These are phyloP conservation scores for Strigamia transsilvanica DNA, from an alignment of 2,888 invertebrate species.

Conservation along the genomic window DNA sequence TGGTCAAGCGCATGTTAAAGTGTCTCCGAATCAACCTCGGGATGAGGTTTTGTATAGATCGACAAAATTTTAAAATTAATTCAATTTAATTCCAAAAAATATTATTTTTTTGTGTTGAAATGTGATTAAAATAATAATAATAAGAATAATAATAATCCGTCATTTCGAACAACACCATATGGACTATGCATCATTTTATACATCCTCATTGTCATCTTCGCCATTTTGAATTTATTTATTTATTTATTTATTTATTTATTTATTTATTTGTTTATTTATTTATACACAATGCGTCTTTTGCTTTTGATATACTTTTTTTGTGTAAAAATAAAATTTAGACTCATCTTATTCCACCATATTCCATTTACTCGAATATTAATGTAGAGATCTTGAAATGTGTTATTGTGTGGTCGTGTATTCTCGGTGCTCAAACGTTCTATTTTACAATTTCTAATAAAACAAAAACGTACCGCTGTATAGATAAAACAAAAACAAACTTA, in stretches of 20 bases:
- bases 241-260: not conserved
- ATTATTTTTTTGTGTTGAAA: not conserved
- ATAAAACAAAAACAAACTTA: not conserved
- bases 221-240: not conserved
- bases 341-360: not conserved
- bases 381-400: constrained; percentile 17
- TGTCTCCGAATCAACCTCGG: constrained; percentile 9
- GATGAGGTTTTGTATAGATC: constrained; percentile 19
- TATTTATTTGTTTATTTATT: not conserved
- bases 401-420: constrained; percentile 41
- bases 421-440: constrained; percentile 45
- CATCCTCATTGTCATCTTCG: not conserved
- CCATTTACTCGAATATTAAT: constrained; percentile 38
- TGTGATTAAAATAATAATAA: not conserved
- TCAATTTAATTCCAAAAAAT: not conserved
- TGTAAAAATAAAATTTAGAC: not conserved
- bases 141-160: not conserved
- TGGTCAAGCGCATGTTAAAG: not conserved
- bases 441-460: constrained; percentile 9
- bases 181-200: constrained; percentile 23
- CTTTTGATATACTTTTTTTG: not conserved
- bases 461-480: constrained; percentile 15
- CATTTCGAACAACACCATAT: not conserved
- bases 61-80: constrained; percentile 16
- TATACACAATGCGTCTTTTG: not conserved